Base-by-base conservation (phyloP, 2,113 vertebrate genomes). In the Crotalus horridus region DNA sequence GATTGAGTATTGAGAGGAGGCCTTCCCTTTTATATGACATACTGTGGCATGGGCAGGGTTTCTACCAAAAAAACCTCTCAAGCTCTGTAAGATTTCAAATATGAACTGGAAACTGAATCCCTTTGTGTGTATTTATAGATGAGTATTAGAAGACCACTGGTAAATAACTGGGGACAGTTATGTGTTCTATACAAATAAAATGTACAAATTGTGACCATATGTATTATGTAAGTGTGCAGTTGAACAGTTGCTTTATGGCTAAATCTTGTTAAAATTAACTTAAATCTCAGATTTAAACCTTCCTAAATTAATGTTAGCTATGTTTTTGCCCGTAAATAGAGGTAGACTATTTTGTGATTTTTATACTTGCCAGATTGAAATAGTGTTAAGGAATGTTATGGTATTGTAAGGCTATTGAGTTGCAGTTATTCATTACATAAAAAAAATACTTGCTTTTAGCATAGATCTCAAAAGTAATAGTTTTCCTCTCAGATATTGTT, bases 351-450 rank as follows among this genome's bases (percentile, higher is more conserved):
- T 91, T 93, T 93, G 6, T 85, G 4, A 21, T 69, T 91, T 56
- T 95, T 93, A 88, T 85, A 69, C 5, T 89, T 95, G 43, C 7
- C 46, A 59, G 64, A 2, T 26, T 56, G 91, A 94, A 26, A 33
- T 8, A 33, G 20, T 69, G 2, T 29, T 85, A 23, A 1, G 29
- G 11, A 12, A 88, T 8, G 90, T 95, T 48, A 90, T 81, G 24
- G 10, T 74, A 69, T 85, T 6, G 46, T 69, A 93, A 90, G 6
- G 91, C 94, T 8, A 88, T 0, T 56, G 43, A 89, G 92, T 85
- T 7, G 85, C 81, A 4, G 20, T 23, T 92, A 21, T 85, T 89
- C 87, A 23, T 48, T 3, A 1, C 4, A 54, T 54, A 20, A 89
- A 48, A 53, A 88, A 88, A 93, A 24, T 58, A 90, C 21, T 26